A percentile compares a stretch with the other conserved stretches of the same genome.
phyloP scores from a whole-genome alignment of 2,797 vertebrate genomes.

The Rousettus madagascariensis region DNA sequence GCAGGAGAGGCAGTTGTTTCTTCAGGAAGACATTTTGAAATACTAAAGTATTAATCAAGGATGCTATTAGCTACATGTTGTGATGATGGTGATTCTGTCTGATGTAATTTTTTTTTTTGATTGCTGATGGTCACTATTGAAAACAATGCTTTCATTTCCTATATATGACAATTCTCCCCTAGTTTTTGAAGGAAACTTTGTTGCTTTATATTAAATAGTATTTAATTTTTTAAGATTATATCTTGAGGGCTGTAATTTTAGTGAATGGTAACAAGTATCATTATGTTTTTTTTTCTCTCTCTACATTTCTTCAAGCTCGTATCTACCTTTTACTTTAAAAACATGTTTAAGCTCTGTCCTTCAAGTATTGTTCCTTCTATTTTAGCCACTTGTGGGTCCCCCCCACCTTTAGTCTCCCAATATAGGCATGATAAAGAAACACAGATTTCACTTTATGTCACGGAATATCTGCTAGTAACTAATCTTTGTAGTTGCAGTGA shows the following conservation, averaged over 20 bases:
- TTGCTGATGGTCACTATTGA: constrained; percentile 6
- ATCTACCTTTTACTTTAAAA: neutral
- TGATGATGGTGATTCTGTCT: neutral
- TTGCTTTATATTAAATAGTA: constrained; percentile 74
- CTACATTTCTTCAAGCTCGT: neutral
- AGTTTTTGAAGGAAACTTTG: constrained; percentile 18
- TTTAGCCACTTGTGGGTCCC: neutral
- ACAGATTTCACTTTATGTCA: neutral
- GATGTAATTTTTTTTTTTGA: constrained; percentile 14
- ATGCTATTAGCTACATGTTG: neutral
- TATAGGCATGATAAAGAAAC: neutral
- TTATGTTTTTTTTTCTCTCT: neutral
- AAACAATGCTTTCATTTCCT: constrained; percentile 27
- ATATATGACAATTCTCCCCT: neutral
- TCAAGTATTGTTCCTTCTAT: neutral
- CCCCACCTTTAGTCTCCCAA: neutral
- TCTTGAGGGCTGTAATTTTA: constrained; percentile 72
- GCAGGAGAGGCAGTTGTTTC: neutral
- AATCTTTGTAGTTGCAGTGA: neutral
- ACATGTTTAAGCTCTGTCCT: neutral
- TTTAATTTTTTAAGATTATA: constrained; percentile 74
- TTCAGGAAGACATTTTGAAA: constrained; percentile 1
- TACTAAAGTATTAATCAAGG: neutral
- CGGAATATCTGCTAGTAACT: neutral
- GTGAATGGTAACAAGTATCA: constrained; percentile 66